Percentiles rank a stretch among this genome's conserved stretches.
Conservation (phyloP, 1,140 invertebrate genomes). For the Caenorhabditis latens region DNA sequence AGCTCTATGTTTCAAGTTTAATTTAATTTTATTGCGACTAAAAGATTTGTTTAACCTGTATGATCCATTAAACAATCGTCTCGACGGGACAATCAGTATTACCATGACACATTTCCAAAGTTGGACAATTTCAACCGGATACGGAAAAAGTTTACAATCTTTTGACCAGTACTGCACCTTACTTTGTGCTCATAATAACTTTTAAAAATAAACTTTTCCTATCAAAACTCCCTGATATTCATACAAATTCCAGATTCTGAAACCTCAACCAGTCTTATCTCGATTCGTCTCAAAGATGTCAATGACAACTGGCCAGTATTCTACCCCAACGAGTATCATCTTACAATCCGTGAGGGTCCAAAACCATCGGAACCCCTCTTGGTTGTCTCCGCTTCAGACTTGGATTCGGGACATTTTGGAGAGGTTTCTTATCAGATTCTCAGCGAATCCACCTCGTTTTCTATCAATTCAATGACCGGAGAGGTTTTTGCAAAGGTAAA, state of each 20-base stretch:
- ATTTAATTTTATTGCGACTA: too few relatives aligned
- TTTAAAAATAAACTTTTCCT: background rate
- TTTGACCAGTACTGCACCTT: too few relatives aligned
- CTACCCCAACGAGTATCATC: constrained; percentile 82
- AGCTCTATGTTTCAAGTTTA: too few relatives aligned
- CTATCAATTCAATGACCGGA: constrained; percentile 73
- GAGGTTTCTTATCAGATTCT: constrained; percentile 78
- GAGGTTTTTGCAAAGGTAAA: constrained; percentile 51
- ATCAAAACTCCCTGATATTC: too few relatives aligned
- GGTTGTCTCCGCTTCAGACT: constrained; percentile 84
- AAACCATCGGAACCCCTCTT: constrained; percentile 83
- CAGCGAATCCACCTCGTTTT: constrained; percentile 70
- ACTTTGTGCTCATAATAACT: too few relatives aligned
- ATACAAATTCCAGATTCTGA: constrained; percentile 80
- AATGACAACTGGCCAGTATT: constrained; percentile 91
- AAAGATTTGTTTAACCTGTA: too few relatives aligned
- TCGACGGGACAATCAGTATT: too few relatives aligned
- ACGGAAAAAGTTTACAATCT: too few relatives aligned
- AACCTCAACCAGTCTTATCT: constrained; percentile 85
- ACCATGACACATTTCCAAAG: too few relatives aligned
- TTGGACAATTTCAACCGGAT: too few relatives aligned
- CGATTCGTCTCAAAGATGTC: constrained; percentile 86
- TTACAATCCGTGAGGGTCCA: constrained; percentile 84
- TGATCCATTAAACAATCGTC: too few relatives aligned
- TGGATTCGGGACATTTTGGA: constrained; percentile 85